Evolutionary conservation across 53 echinoderm and acorn worm species (phyloP).

Genomic region (Arbacia lixula): DNA sequence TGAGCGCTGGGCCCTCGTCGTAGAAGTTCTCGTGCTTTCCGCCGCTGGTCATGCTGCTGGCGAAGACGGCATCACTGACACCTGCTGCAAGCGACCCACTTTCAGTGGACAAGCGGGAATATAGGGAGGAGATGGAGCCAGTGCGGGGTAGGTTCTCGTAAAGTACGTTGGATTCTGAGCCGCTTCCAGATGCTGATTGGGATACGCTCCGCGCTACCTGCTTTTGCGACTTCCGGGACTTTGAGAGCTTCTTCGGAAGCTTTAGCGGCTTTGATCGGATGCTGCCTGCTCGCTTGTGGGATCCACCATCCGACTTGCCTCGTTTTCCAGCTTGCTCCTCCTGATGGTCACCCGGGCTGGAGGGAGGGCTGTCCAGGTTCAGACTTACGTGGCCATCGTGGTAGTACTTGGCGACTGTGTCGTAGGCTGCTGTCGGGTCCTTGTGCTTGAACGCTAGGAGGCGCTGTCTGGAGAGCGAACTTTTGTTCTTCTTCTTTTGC

Average conservation of each 20-base stretch:
- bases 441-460: conserved; percentile 29
- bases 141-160: conserved; percentile 51
- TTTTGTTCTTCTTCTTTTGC: not conserved
- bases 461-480: conserved; percentile 11
- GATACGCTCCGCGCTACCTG: not conserved
- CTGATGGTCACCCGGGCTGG: not conserved
- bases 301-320: too few relatives aligned
- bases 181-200: not conserved
- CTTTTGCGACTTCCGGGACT: not conserved
- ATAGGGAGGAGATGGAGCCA: conserved; percentile 34
- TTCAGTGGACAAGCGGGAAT: conserved; percentile 37
- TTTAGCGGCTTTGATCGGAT: conserved; percentile 26
- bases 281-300: conserved; percentile 35
- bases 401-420: conserved; percentile 57
- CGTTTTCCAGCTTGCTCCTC: not conserved
- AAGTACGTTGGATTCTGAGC: conserved; percentile 35
- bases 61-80: not conserved
- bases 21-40: conserved; percentile 8
- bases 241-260: conserved; percentile 32
- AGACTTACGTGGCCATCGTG: conserved; percentile 43
- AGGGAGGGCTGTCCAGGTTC: conserved; percentile 3
- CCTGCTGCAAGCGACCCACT: conserved; percentile 6
- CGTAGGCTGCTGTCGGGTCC: not conserved
- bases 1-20: conserved; percentile 22
- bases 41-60: not conserved